Conservation (phyloP, 2,797 vertebrate species). For the Gastrophryne carolinensis region DNA sequence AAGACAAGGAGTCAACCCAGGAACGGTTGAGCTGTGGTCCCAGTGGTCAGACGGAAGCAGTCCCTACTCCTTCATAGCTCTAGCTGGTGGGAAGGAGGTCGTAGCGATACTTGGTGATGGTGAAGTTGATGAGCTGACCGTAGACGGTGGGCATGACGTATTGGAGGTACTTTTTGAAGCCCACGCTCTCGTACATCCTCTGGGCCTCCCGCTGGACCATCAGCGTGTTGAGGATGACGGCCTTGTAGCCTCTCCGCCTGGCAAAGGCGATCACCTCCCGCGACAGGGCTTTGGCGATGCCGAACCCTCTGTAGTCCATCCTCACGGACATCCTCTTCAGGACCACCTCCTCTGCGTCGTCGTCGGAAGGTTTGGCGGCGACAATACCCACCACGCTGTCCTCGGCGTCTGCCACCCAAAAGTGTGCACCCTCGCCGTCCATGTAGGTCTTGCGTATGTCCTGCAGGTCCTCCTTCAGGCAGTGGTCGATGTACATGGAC, state of each 20-base stretch:
- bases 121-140: slow-evolving; percentile 68
- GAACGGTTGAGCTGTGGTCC: too few species aligned
- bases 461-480: slow-evolving; percentile 67
- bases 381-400: slow-evolving; percentile 72
- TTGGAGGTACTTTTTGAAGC: slow-evolving; percentile 65
- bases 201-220: slow-evolving; percentile 76
- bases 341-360: slow-evolving; percentile 59
- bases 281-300: slow-evolving; percentile 74
- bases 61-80: neutral
- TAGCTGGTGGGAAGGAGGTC: slow-evolving; percentile 54
- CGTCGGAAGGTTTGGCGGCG: slow-evolving; percentile 58
- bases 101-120: slow-evolving; percentile 70
- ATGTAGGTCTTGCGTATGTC: slow-evolving; percentile 53
- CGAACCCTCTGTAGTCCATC: slow-evolving; percentile 69
- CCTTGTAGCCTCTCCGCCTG: slow-evolving; percentile 59
- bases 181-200: slow-evolving; percentile 75
- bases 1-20: too few species aligned
- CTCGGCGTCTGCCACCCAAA: slow-evolving; percentile 78
- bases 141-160: slow-evolving; percentile 57
- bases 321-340: slow-evolving; percentile 76
- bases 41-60: too few species aligned
- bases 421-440: slow-evolving; percentile 61
- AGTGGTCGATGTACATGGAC: slow-evolving; percentile 68
- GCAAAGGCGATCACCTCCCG: slow-evolving; percentile 70
- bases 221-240: slow-evolving; percentile 72